Conservation (phyloP, 1,140 invertebrate species). For the Trichonephila inaurata region DNA sequence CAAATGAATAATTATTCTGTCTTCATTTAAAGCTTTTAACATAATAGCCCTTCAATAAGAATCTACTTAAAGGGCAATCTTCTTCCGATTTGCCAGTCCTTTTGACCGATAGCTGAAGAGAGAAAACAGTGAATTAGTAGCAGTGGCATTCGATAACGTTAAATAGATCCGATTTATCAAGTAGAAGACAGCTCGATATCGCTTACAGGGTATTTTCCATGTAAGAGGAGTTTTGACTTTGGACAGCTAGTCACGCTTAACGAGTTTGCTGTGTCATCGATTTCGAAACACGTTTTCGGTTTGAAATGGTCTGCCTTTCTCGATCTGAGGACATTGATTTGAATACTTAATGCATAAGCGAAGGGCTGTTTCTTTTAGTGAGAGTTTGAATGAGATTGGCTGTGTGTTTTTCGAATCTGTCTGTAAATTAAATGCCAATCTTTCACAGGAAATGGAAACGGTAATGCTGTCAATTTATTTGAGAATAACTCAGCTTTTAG, state of each 20-base stretch:
- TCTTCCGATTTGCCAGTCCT: slow-evolving; percentile 28
- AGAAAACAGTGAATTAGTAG: slow-evolving; percentile 49
- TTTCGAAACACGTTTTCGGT: not conserved
- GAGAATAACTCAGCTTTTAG: too few relatives aligned
- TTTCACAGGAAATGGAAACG: not conserved
- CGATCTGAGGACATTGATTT: not conserved
- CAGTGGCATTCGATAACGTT: slow-evolving; percentile 48
- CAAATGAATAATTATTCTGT: slow-evolving; percentile 63
- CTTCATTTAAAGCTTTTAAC: slow-evolving; percentile 49
- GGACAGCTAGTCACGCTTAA: not conserved
- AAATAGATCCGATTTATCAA: slow-evolving; percentile 59
- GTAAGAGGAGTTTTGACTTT: slow-evolving; percentile 31
- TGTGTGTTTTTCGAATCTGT: not conserved
- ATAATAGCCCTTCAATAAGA: slow-evolving; percentile 39
- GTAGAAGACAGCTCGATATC: slow-evolving; percentile 47
- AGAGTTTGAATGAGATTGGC: not conserved
- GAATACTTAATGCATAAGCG: not conserved
- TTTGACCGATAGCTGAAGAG: slow-evolving; percentile 4
- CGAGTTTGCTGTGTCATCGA: slow-evolving; percentile 11
- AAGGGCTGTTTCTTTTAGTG: not conserved
- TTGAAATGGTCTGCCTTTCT: not conserved
- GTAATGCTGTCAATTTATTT: too few relatives aligned
- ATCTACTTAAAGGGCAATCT: slow-evolving; percentile 39
- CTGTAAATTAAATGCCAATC: not conserved
- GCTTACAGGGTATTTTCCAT: slow-evolving; percentile 38